A percentile compares a stretch with the other conserved stretches of the same genome.
Conservation (phyloP, 2,888 invertebrate species). For the Cosmia trapezina region DNA sequence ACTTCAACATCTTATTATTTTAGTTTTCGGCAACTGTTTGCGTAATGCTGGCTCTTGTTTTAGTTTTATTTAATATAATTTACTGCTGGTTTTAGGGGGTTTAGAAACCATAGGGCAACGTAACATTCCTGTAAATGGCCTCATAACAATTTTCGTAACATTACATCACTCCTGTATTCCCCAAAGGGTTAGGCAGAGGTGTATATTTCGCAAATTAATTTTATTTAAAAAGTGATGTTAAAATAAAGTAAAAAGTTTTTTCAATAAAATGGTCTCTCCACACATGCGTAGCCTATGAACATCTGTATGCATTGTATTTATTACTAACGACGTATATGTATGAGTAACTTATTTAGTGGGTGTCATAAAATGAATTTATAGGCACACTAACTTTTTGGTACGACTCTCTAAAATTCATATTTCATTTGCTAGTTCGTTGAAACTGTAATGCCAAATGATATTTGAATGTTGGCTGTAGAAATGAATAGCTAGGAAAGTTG, state of each 20-base stretch:
- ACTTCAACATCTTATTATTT: conserved; percentile 69
- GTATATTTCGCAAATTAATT: too few relatives aligned
- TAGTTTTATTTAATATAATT: conserved; percentile 41
- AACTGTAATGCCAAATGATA: conserved; percentile 46
- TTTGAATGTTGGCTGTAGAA: conserved; percentile 17
- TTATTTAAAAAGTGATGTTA: too few relatives aligned
- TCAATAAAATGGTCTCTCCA: conserved; percentile 21
- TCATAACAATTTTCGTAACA: background rate
- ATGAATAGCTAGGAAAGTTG: conserved; percentile 24
- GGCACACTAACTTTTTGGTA: conserved; percentile 61
- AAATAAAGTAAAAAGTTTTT: conserved; percentile 14
- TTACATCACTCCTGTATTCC: too few relatives aligned
- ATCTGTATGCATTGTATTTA: conserved; percentile 63
- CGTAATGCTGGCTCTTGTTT: conserved; percentile 41
- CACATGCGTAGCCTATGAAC: conserved; percentile 42
- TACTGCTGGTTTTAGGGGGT: conserved; percentile 6
- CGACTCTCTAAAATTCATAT: conserved; percentile 56
- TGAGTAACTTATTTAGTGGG: conserved; percentile 65
- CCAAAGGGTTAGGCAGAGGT: too few relatives aligned
- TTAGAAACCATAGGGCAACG: conserved; percentile 7
- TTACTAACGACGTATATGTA: conserved; percentile 57
- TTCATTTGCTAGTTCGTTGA: conserved; percentile 48
- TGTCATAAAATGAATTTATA: conserved; percentile 68
- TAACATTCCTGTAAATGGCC: background rate
- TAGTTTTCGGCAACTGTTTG: conserved; percentile 62